phyloP scores from a whole-genome alignment of 2,888 invertebrate genomes.

The Plemyria rubiginata region DNA sequence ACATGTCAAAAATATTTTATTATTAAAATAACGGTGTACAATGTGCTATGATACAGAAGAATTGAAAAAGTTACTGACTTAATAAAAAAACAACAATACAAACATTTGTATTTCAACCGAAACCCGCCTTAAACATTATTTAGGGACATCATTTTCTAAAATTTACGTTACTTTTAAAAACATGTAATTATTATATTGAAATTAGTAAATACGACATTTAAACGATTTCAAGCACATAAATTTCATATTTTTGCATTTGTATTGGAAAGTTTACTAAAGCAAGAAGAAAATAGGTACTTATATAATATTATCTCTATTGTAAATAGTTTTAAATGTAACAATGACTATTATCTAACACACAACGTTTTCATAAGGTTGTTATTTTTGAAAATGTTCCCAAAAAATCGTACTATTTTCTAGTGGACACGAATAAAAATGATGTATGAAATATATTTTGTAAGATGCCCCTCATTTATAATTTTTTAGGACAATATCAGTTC shows the following conservation, averaged over 20 bases:
- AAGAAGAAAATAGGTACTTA: slow-evolving; percentile 2
- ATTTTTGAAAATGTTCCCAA: slow-evolving; percentile 29
- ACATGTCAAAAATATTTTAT: too few species aligned
- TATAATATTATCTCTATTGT: slow-evolving; percentile 18
- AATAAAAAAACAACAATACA: too few species aligned
- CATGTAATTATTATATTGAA: neutral
- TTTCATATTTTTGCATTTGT: neutral
- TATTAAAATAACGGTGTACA: too few species aligned
- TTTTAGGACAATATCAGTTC: neutral
- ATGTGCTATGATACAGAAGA: too few species aligned
- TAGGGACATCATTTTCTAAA: neutral
- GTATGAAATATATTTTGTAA: slow-evolving; percentile 13
- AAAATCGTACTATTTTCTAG: slow-evolving; percentile 27
- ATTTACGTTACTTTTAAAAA: neutral
- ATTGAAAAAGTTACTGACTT: too few species aligned
- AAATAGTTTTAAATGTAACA: slow-evolving; percentile 25
- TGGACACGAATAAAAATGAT: slow-evolving; percentile 29
- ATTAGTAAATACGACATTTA: neutral
- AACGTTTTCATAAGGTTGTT: slow-evolving; percentile 35
- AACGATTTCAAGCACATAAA: neutral
- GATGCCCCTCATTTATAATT: slow-evolving; percentile 5
- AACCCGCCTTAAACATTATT: neutral
- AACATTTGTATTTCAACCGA: neutral
- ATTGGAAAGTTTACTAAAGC: slow-evolving; percentile 4
- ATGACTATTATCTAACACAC: slow-evolving; percentile 28